Percentiles rank a stretch among this genome's conserved stretches.
Conservation (phyloP, 2,797 vertebrate species). For the Sardinella longiceps region DNA sequence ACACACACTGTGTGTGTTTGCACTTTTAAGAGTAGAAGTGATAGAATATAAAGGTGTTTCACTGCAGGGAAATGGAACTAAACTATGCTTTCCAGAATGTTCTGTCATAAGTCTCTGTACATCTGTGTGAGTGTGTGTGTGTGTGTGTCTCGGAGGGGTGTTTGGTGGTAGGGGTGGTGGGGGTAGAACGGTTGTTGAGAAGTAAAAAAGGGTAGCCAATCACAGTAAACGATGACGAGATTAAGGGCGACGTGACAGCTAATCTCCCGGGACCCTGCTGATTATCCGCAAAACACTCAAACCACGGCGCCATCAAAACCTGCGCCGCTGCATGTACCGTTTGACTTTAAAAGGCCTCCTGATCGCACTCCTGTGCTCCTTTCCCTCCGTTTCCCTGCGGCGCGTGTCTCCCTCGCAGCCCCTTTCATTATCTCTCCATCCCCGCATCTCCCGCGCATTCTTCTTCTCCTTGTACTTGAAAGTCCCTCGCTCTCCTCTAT, state of each 20-base stretch:
- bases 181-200: not conserved
- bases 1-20: not conserved
- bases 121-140: not conserved
- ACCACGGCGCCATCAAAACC: conserved; percentile 37
- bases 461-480: conserved; percentile 41
- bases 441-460: not conserved
- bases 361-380: not conserved
- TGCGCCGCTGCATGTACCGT: not conserved
- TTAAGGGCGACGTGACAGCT: conserved; percentile 54
- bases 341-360: not conserved
- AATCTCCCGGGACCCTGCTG: conserved; percentile 40
- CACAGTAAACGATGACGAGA: conserved; percentile 49
- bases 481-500: conserved; percentile 20
- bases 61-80: not conserved
- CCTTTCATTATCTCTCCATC: not conserved
- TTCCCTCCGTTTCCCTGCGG: not conserved
- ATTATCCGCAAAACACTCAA: conserved; percentile 44
- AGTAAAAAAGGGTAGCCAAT: conserved; percentile 27
- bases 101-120: not conserved
- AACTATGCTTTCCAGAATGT: not conserved
- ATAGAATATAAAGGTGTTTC: not conserved
- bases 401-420: not conserved
- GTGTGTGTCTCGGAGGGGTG: not conserved
- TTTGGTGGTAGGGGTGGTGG: not conserved
- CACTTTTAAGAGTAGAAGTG: not conserved